phyloP scores from a whole-genome alignment of 1,140 invertebrate genomes.

The Linepithema humile region DNA sequence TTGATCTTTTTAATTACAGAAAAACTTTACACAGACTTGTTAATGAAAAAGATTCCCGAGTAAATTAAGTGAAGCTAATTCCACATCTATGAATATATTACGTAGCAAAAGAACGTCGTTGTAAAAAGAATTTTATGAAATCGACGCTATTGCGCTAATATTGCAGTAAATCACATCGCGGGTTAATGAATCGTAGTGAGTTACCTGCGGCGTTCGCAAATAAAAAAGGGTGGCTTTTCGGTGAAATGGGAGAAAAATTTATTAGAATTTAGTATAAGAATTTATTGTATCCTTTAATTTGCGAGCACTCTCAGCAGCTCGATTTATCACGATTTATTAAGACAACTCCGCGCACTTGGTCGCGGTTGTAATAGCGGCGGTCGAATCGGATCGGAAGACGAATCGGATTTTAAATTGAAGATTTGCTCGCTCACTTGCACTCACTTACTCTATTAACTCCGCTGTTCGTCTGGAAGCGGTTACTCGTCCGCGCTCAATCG shows the following conservation, averaged over 20 bases:
- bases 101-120: neutral
- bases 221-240: no score
- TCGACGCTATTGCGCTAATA: neutral
- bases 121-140: neutral
- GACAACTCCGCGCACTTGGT: neutral
- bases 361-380: neutral
- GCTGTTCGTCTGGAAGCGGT: neutral
- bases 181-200: neutral
- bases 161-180: neutral
- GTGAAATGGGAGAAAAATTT: neutral
- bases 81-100: neutral
- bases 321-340: slow-evolving; percentile 25
- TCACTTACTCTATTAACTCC: slow-evolving; percentile 43
- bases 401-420: slow-evolving; percentile 52
- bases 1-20: neutral
- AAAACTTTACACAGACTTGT: no score
- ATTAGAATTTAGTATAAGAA: neutral
- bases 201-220: neutral
- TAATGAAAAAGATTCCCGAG: neutral
- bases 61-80: neutral
- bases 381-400: slow-evolving; percentile 41
- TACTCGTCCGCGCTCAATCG: slow-evolving; percentile 10
- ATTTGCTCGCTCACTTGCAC: slow-evolving; percentile 51
- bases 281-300: neutral
- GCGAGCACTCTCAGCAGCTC: neutral